Evolutionary conservation across 2,888 invertebrate genomes (phyloP), one percentile per base, ranked within the genome.

Genomic region (Hyalella azteca): DNA sequence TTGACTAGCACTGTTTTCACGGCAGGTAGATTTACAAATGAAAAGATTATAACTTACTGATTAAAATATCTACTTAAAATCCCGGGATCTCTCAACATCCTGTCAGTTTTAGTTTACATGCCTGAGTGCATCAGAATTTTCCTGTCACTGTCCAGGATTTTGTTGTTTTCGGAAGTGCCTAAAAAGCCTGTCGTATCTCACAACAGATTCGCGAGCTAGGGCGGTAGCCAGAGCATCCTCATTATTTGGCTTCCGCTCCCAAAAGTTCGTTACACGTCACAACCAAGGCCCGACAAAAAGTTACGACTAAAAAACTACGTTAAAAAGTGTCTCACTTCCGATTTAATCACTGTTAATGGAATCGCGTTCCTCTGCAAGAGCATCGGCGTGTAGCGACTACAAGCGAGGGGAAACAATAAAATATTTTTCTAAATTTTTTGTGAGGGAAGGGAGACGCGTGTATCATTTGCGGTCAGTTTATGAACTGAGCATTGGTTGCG

Each of bases 311-410:
- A 66, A 66, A 66, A 36, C n/a, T 7, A 15, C 9, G n/a, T 19
- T 22, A 66, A 66, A 66, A 66, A 66, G 66, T 19, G 7, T 36
- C 66, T 36, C 13, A 36, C 66, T 66, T 66, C 66, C 66, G 66
- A 66, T 66, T 66, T 66, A 66, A 66, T 66, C 66, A 66, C 66
- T 66, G 66, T 66, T 66, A 66, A 66, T 66, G 66, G 66, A 66
- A 36, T 66, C 36, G 36, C 66, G 36, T 32, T 32, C 36, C 66
- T 66, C 36, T 66, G 66, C n/a, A 36, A 15, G 66, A 66, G 66
- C 66, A 66, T 66, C 29, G 59, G 59, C 59, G 15, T 59, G 66
- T 66, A 36, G 66, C 66, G 36, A 36, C 36, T 66, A 66, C 66
- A 66, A 66, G 66, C 66, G 66, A 32, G 36, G 66, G 66, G 66